phyloP scores from a whole-genome alignment of 2,888 invertebrate species.

The Melanophora roralis region DNA sequence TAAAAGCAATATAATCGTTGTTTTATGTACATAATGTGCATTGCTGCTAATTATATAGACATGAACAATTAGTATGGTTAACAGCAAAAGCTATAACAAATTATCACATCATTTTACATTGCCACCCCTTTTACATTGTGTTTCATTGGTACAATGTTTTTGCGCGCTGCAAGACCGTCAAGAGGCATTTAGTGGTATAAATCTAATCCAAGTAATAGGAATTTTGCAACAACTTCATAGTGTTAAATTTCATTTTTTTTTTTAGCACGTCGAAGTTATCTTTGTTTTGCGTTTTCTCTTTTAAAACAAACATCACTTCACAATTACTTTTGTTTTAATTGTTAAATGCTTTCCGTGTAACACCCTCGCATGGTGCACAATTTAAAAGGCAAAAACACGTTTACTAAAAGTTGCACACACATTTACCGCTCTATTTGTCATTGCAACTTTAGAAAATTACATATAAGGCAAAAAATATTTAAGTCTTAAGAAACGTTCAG shows the following conservation, averaged over 20 bases:
- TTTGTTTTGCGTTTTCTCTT: not conserved
- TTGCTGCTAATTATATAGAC: slow-evolving; percentile 48
- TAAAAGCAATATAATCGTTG: not conserved
- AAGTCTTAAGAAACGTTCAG: not conserved
- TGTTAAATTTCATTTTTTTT: slow-evolving; percentile 29
- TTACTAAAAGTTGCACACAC: no score
- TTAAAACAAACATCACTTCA: slow-evolving; percentile 5
- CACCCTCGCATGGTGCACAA: slow-evolving; percentile 10
- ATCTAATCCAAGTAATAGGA: slow-evolving; percentile 17
- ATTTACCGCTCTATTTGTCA: no score
- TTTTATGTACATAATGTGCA: not conserved
- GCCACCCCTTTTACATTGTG: not conserved
- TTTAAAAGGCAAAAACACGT: not conserved
- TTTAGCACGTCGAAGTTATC: no score
- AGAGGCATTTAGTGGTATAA: not conserved
- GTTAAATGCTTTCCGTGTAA: not conserved
- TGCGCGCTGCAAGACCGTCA: not conserved
- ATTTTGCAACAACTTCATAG: slow-evolving; percentile 40
- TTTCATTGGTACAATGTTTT: not conserved
- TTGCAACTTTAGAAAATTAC: no score
- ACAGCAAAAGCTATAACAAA: slow-evolving; percentile 30
- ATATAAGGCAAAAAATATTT: no score
- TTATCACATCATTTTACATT: slow-evolving; percentile 39
- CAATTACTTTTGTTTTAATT: slow-evolving; percentile 18
- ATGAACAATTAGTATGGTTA: slow-evolving; percentile 50